phyloP scores from a whole-genome alignment of 2,797 vertebrate species.

The Coilia nasus region DNA sequence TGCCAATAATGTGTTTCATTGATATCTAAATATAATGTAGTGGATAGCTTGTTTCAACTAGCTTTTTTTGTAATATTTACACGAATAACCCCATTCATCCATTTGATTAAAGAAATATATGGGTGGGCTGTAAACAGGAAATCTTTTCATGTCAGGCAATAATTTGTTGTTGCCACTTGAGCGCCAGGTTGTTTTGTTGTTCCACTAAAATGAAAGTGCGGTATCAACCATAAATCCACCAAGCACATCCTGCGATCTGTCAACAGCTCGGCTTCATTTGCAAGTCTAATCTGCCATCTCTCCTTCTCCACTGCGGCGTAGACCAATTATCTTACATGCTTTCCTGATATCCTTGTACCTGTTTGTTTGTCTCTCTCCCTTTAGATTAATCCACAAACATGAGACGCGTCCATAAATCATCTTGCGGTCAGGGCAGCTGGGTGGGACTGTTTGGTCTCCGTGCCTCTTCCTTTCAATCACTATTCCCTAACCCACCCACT shows the following conservation, averaged over 20 bases:
- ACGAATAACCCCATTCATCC: not conserved
- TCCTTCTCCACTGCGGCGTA: not conserved
- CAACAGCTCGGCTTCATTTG: not conserved
- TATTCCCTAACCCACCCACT: constrained; percentile 39
- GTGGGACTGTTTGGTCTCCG: not conserved
- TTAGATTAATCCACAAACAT: constrained; percentile 8
- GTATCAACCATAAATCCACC: not conserved
- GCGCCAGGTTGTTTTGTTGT: constrained; percentile 11
- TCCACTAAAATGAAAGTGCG: not conserved
- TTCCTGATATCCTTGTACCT: not conserved
- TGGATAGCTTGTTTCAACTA: not conserved
- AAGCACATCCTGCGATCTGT: not conserved
- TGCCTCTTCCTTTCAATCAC: constrained; percentile 33
- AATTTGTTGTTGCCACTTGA: not conserved
- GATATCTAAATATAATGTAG: not conserved
- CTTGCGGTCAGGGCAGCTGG: not conserved
- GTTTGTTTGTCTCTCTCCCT: not conserved
- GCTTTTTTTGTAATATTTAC: not conserved
- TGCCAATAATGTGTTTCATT: not conserved
- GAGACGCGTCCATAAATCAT: not conserved
- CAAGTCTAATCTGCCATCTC: not conserved
- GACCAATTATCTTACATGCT: not conserved
- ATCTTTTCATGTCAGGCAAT: not conserved
- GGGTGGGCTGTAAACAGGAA: not conserved
- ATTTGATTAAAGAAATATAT: not conserved